A percentile compares a stretch with the other conserved stretches of the same genome.
Conservation (phyloP, 2,113 vertebrate genomes). For the Tychaedon coryphoeus region DNA sequence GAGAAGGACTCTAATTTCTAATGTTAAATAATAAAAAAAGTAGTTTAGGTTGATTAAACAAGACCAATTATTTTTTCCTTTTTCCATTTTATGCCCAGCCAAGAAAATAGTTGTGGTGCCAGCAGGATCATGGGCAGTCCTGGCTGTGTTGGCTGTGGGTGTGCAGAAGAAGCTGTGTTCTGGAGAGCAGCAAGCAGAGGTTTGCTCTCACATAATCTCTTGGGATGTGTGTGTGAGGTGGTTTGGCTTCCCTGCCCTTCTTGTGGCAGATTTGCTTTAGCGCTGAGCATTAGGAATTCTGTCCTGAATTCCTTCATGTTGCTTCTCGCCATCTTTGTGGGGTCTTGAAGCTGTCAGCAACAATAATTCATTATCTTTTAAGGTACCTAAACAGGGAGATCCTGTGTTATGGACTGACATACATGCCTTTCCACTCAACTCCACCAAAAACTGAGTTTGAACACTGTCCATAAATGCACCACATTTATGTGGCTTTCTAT, state of each 20-base stretch:
- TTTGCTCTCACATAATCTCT: not conserved
- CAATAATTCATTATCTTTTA: not conserved
- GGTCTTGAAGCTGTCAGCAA: not conserved
- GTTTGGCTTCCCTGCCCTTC: not conserved
- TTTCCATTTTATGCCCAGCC: not conserved
- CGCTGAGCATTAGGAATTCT: not conserved
- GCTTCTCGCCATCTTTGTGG: not conserved
- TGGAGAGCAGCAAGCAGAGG: not conserved
- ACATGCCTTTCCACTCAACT: accelerated
- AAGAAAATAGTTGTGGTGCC: accelerated
- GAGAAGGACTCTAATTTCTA: not conserved
- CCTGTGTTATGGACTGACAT: not conserved
- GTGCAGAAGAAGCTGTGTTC: not conserved
- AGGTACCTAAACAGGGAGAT: not conserved
- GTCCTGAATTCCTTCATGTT: accelerated
- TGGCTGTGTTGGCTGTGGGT: not conserved
- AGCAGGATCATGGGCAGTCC: not conserved
- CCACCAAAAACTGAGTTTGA: not conserved
- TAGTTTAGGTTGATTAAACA: not conserved
- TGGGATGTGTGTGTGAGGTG: accelerated
- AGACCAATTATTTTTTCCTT: not conserved
- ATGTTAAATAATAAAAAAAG: not conserved
- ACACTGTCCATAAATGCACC: not conserved
- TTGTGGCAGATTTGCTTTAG: accelerated
- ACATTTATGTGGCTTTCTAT: not conserved